Evolutionary conservation across 2,888 invertebrate genomes (phyloP), one percentile per base, ranked within the genome.

Genomic region (Electrophaes corylata): DNA sequence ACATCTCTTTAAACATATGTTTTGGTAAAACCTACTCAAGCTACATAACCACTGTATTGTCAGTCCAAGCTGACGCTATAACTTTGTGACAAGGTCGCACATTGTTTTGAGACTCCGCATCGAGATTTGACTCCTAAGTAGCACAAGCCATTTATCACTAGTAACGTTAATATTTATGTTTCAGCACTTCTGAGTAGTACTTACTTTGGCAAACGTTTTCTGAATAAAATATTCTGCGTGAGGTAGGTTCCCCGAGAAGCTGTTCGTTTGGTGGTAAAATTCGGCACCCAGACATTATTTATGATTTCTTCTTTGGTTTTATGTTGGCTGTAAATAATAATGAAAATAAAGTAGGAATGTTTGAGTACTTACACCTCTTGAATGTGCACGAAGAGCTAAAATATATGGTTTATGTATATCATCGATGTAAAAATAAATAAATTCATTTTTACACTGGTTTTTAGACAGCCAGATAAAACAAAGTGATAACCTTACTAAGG

Each of bases 51-150:
- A 43, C 37, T 4, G 35, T 29, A 6, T 2, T 50, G 51, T 48
- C 55, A 62, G 51, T 57, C 66, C 65, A 62, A 76, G 69, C 73
- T 76, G 75, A 71, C 76, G 67, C 71, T 59, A 67, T 64, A 73
- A 74, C 60, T 72, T 75, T 44, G 56, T 54, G 66, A 69, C 70
- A 63, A 68, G 72, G 70, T 64, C 66, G 56, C 67, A 63, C 63
- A 67, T 73, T 75, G 75, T 76, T 68, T 58, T 41, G 60, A 64
- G 59, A 60, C 63, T 49, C 58, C 58, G 61, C 50, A 50, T 51
- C 56, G 61, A 69, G 71, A 69, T 71, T 70, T 69, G 66, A 71
- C 65, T 76, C 60, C 56, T 73, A 78, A 71, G 70, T 72, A 71
- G 67, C 54, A 19, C 50, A 39, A 47, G 57, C 65, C 71, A 58